Conservation (phyloP, 2,888 invertebrate species). For the Brachyptera putata region DNA sequence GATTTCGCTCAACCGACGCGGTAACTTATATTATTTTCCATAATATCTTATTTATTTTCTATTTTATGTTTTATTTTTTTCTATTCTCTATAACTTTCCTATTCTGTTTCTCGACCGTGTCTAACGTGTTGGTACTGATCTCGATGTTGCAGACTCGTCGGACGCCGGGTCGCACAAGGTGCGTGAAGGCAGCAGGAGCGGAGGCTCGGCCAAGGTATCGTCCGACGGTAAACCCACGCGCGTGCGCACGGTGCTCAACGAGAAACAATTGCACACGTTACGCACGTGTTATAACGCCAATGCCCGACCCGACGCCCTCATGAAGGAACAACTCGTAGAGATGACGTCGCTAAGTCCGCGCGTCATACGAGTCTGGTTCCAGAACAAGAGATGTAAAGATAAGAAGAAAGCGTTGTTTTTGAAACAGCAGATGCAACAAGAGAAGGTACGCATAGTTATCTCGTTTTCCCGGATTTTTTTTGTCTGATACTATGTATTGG, state of each 20-base stretch:
- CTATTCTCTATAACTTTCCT: too few relatives aligned
- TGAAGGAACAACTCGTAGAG: constrained; percentile 99
- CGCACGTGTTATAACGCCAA: constrained; percentile 97
- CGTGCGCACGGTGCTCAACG: constrained; percentile 96
- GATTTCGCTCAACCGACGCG: too few relatives aligned
- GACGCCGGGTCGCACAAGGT: constrained; percentile 88
- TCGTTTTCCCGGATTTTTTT: neutral
- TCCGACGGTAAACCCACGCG: constrained; percentile 95
- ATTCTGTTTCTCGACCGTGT: too few relatives aligned
- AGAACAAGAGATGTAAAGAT: constrained; percentile 96
- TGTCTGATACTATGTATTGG: too few relatives aligned
- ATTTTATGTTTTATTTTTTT: too few relatives aligned
- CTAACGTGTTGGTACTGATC: too few relatives aligned
- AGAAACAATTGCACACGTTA: constrained; percentile 95
- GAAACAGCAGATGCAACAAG: constrained; percentile 97
- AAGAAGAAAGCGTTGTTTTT: constrained; percentile 95
- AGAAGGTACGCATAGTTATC: constrained; percentile 66
- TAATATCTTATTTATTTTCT: too few relatives aligned
- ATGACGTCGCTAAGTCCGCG: constrained; percentile 97
- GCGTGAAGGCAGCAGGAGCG: constrained; percentile 48
- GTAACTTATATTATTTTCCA: too few relatives aligned
- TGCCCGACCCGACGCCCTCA: constrained; percentile 95
- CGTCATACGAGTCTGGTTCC: constrained; percentile 99
- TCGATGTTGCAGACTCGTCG: constrained; percentile 93
- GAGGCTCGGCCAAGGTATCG: constrained; percentile 39